These are phyloP conservation scores for Myrmecophaga tridactyla DNA, from an alignment of 2,113 vertebrate genomes.

Conservation along the genomic window DNA sequence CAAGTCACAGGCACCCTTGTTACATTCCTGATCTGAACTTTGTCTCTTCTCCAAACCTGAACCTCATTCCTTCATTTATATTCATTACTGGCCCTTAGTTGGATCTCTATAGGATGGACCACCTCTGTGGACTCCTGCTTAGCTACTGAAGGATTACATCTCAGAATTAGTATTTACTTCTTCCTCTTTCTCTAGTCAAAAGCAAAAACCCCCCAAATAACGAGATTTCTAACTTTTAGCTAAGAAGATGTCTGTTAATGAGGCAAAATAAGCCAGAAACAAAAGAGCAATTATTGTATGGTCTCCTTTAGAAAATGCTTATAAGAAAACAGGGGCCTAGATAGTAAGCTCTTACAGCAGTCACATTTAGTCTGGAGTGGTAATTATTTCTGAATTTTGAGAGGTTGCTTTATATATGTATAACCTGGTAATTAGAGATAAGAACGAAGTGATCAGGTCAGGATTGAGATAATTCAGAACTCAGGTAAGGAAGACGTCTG, in stretches of 20 bases:
- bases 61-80: background rate
- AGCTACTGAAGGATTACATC: background rate
- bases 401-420: too few species aligned
- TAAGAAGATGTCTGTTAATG: background rate
- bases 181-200: background rate
- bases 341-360: too few species aligned
- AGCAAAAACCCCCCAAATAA: background rate
- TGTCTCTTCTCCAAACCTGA: background rate
- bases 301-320: too few species aligned
- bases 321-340: too few species aligned
- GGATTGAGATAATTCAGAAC: too few species aligned
- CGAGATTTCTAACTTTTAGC: background rate
- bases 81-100: background rate
- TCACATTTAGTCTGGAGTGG: too few species aligned
- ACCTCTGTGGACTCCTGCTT: background rate
- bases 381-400: too few species aligned
- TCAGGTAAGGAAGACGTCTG: too few species aligned
- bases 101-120: background rate
- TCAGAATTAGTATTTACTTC: background rate
- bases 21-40: background rate
- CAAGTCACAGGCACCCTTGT: background rate
- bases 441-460: too few species aligned
- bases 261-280: too few species aligned
- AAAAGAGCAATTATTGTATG: too few species aligned
- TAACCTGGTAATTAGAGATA: too few species aligned